These are phyloP conservation scores for Rhincodon typus DNA, from an alignment of 2,797 vertebrate species.

Conservation along the genomic window DNA sequence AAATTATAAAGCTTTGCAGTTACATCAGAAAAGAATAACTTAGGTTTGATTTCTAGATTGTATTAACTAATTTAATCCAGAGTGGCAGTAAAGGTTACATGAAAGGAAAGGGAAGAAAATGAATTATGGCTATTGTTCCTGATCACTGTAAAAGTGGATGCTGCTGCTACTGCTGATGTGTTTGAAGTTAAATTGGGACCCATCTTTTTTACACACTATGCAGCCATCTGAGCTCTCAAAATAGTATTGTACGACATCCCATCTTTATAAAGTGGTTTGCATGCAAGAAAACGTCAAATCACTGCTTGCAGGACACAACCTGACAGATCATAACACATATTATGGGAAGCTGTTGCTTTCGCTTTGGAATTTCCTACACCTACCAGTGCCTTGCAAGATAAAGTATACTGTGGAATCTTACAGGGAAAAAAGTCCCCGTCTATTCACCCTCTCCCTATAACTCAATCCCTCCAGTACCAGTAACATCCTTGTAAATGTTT, in stretches of 20 bases:
- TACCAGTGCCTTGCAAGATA: background rate
- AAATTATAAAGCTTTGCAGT: background rate
- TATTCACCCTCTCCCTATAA: no score
- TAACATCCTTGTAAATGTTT: no score
- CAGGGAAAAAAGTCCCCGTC: no score
- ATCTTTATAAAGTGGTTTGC: background rate
- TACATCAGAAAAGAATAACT: background rate
- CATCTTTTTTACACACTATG: background rate
- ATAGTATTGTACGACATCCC: background rate
- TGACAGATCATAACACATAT: background rate
- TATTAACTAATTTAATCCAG: background rate
- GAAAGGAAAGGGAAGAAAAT: background rate
- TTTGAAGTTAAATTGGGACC: background rate
- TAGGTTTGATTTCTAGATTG: background rate
- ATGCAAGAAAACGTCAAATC: background rate
- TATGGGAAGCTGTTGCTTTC: background rate
- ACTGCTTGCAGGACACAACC: background rate
- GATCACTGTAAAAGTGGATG: background rate
- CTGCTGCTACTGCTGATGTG: background rate
- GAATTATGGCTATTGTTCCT: background rate
- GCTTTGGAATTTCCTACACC: background rate
- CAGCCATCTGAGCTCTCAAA: background rate
- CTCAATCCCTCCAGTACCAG: no score
- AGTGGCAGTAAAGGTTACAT: background rate
- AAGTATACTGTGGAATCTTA: background rate